Evolutionary conservation across 2,888 invertebrate genomes (phyloP), one percentile per base, ranked within the genome.

Genomic region (Drosophila picticornis): DNA sequence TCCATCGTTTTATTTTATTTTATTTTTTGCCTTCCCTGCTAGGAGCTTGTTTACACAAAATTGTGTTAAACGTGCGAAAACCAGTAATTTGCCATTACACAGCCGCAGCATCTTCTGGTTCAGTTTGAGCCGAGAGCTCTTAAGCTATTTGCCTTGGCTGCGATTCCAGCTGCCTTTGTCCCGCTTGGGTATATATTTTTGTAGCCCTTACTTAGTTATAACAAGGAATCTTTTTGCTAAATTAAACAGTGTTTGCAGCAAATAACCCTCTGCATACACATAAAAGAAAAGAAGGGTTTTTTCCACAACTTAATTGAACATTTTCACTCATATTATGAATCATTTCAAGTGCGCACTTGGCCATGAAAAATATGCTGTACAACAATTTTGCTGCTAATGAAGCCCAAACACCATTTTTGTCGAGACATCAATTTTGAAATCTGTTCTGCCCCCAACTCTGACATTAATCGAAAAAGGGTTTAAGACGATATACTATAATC

Each of bases 61-160:
- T 90, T 90, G 83, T 69, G 90, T 88, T 91, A 87, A 90, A 85
- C 80, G 88, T 86, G 91, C 83, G 84, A 86, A 77, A 83, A 69
- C 72, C 75, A 77, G 90, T 87, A 75, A 90, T 90, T 88, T 71
- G 78, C 88, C 86, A 79, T 84, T 88, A 85, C 88, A 74, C 74
- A 87, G 77, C 63, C 65, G 31, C 62, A 69, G 38, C 53, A 51
- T 78, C 52, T 53, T 46, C 40, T 11, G 25, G 32, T 51, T 57
- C 29, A 51, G 51, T 53, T 31, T 25, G 53, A 34, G 51, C 58
- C 32, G 11, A 29, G 22, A 53, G 27, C 58, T 58, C 51, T 48
- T 38, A 10, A 27, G 36, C 31, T 57, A 36, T 74, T 72, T 74
- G 64, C 75, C 66, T 74, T 55, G 34, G 48, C 75, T 34, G 65